Conservation (phyloP, 2,888 invertebrate genomes). For the Eutolmus rufibarbis region DNA sequence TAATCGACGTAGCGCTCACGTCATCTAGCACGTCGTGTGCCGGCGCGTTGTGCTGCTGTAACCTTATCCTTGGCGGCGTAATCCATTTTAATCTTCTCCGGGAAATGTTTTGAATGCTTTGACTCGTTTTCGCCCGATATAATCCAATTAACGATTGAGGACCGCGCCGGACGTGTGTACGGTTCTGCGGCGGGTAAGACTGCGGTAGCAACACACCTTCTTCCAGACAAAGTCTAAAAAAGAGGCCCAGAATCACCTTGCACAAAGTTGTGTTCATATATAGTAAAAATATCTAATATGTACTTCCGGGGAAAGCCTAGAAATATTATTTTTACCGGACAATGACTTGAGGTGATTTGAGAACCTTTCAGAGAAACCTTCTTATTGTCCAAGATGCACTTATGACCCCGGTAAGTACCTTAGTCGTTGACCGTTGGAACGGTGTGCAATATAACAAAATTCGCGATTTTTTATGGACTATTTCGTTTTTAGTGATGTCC, state of each 20-base stretch:
- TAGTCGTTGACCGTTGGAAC: neutral
- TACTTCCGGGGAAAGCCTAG: neutral
- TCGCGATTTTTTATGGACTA: neutral
- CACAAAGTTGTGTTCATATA: neutral
- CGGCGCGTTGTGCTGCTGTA: neutral
- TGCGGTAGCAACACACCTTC: neutral
- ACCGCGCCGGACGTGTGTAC: neutral
- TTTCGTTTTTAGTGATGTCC: neutral
- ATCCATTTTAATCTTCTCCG: slow-evolving; percentile 11
- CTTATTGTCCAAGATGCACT: neutral
- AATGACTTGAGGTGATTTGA: neutral
- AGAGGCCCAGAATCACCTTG: neutral
- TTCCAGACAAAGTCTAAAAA: neutral
- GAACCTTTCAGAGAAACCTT: neutral
- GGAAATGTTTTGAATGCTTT: slow-evolving; percentile 31
- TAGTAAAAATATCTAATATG: neutral
- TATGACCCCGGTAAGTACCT: neutral
- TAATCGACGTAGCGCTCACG: neutral
- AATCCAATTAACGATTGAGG: slow-evolving; percentile 22
- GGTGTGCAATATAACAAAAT: neutral
- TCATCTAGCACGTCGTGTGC: neutral
- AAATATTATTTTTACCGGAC: neutral
- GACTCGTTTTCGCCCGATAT: slow-evolving; percentile 10
- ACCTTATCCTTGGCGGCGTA: slow-evolving; percentile 29
- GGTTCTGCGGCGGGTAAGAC: neutral